phyloP scores from a whole-genome alignment of 2,797 vertebrate species.

The Gambusia yucatana region DNA sequence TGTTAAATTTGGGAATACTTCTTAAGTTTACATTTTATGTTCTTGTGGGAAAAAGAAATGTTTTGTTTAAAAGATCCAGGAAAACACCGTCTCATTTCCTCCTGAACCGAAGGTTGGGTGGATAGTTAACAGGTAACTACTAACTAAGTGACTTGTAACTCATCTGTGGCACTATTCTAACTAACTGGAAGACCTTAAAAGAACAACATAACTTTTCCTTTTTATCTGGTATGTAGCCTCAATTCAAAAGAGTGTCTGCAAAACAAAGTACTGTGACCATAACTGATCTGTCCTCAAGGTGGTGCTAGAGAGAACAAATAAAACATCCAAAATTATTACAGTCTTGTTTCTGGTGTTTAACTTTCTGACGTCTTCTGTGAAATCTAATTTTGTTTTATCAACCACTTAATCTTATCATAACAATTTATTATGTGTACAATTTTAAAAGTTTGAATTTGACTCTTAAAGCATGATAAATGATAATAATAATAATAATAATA shows the following conservation, averaged over 20 bases:
- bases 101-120: background rate
- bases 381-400: background rate
- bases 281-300: background rate
- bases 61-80: background rate
- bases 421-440: background rate
- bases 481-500: no score
- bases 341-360: background rate
- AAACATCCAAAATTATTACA: background rate
- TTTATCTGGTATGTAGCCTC: background rate
- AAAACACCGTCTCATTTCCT: background rate
- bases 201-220: background rate
- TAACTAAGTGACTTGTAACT: background rate
- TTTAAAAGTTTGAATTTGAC: no score
- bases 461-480: no score
- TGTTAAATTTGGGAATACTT: background rate
- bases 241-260: background rate
- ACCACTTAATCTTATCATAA: background rate
- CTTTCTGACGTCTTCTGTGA: background rate
- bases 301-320: conserved; percentile 3
- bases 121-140: background rate
- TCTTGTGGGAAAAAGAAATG: background rate
- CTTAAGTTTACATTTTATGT: background rate
- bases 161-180: background rate
- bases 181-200: background rate
- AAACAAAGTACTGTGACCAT: background rate